A percentile compares a stretch with the other conserved stretches of the same genome.
Evolutionary conservation across 2,113 vertebrate species (phyloP).

Genomic region (Corythaixoides concolor): DNA sequence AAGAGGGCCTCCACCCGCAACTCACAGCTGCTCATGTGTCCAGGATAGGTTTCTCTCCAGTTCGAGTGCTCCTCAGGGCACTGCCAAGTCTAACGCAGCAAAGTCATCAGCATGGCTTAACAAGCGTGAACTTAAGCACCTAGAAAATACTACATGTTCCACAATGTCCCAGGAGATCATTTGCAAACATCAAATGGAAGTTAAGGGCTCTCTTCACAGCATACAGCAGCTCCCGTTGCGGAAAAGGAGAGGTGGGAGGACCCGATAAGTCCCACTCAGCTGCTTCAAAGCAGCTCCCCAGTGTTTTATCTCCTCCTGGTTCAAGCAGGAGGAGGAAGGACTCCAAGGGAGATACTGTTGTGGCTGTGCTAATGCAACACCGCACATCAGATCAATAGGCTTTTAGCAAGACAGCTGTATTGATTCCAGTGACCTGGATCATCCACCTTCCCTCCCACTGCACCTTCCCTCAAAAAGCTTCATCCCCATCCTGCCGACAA

Average conservation of each 20-base stretch:
- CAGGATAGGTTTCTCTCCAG: background rate
- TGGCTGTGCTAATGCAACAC: background rate
- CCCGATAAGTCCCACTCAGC: background rate
- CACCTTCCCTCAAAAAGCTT: background rate
- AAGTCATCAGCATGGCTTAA: background rate
- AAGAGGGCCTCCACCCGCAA: background rate
- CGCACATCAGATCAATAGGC: background rate
- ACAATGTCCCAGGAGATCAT: background rate
- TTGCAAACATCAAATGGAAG: background rate
- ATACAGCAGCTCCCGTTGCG: fast-evolving
- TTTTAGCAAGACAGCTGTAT: background rate
- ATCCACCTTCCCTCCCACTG: fast-evolving
- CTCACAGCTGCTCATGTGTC: background rate
- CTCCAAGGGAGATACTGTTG: background rate
- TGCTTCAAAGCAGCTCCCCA: fast-evolving
- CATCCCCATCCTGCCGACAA: fast-evolving
- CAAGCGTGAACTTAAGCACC: fast-evolving
- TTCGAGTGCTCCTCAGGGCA: background rate
- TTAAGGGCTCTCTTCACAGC: background rate
- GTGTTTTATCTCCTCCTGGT: background rate
- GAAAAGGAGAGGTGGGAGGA: background rate
- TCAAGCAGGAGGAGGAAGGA: background rate
- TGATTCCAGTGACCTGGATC: fast-evolving
- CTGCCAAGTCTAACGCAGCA: background rate
- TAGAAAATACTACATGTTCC: fast-evolving